Percentiles rank a stretch among this genome's conserved stretches.
Evolutionary conservation across 1,140 invertebrate species (phyloP).

Genomic region (Adelges cooleyi): DNA sequence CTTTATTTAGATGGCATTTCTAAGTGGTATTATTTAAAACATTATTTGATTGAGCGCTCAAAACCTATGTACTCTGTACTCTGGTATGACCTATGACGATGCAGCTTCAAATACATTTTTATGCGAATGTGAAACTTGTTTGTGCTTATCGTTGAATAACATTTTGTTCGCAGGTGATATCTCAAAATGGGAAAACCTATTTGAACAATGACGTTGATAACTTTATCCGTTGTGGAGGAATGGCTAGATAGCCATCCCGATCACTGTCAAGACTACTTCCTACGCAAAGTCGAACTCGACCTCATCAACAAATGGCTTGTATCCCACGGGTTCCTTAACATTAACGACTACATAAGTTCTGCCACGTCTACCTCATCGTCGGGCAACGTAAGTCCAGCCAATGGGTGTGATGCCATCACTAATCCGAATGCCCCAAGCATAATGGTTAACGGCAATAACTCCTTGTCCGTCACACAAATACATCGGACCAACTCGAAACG

Average conservation of each 20-base stretch:
- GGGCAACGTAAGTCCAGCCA: constrained; percentile 30
- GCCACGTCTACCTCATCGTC: constrained; percentile 30
- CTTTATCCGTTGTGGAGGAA: constrained; percentile 39
- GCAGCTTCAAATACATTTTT: too few species aligned
- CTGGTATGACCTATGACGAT: too few species aligned
- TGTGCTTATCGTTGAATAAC: too few species aligned
- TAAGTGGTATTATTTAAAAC: too few species aligned
- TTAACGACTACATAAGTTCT: constrained; percentile 36
- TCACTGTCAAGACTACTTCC: constrained; percentile 40
- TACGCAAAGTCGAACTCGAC: constrained; percentile 41
- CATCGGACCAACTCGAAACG: constrained; percentile 41
- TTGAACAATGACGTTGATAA: constrained; percentile 42
- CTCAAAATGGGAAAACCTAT: constrained; percentile 34
- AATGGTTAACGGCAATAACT: constrained; percentile 17
- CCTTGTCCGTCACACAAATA: not conserved
- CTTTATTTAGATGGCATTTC: too few species aligned
- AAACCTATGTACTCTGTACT: too few species aligned
- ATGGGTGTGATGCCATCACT: not conserved
- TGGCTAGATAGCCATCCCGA: constrained; percentile 43
- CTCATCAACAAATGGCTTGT: constrained; percentile 44
- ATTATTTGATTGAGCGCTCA: too few species aligned
- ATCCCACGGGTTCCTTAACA: constrained; percentile 40
- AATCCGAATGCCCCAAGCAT: not conserved
- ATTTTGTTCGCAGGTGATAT: too few species aligned
- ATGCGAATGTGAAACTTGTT: too few species aligned